Base-by-base conservation (phyloP, 1,140 invertebrate species). In the Probaryconus sp. region DNA sequence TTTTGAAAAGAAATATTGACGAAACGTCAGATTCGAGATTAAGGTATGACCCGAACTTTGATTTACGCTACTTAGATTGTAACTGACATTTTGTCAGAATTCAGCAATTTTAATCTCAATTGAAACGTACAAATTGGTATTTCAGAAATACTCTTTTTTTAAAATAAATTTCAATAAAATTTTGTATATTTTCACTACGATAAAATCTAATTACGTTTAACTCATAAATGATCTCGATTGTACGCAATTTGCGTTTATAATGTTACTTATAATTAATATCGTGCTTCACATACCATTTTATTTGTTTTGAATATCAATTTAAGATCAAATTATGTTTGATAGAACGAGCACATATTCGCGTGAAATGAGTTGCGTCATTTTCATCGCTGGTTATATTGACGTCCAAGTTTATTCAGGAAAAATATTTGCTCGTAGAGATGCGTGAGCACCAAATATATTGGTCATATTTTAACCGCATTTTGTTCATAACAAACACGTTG, bases 401-500 rank as follows among this genome's bases (percentile, higher is more conserved):
- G 56, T 3, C 10, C 33, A 13, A 35, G 56, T 48, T 47, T 48
- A 48, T 48, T 26, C 31, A 42, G 17, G 28, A 63, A 63, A 51
- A 51, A 63, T 63, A 47, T 51, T 11, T 43, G 43, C 45, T 40
- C 45, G 17, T 3, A 31, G n/a, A 40, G 33, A 53, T 31, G 40
- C 9, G 26, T 24, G 11, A 14, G 20, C 20, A 9, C 35, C n/a
- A 24, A 30, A 40, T 48, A 61, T 61, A 48, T 40, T 61, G 56
- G 43, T 33, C 56, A 40, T 48, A 61, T 61, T 48, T 61, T 40
- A 61, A 61, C 43, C 56, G 10, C 31, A 61, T 48, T 48, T 48
- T 14, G 40, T 37, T 61, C 43, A 33, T 33, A 61, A 61, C 48
- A 40, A 61, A 61, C 43, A 40, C 43, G 37, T 30, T 61, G 43